phyloP scores from a whole-genome alignment of 2,113 vertebrate species.

The Dicrurus megarhynchus region DNA sequence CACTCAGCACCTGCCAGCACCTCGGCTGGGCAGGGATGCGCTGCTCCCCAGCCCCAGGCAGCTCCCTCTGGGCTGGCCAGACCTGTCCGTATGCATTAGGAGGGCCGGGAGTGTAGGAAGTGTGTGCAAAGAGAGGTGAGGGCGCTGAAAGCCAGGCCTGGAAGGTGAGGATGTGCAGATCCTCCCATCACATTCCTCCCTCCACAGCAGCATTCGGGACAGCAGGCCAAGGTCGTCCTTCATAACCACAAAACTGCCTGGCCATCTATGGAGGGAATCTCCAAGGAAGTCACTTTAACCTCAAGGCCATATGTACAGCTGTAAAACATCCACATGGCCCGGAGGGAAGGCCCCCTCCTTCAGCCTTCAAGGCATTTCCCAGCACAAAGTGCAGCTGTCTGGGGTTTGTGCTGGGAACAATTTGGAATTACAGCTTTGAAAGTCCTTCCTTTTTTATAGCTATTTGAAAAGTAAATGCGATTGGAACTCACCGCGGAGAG shows the following conservation, averaged over 20 bases:
- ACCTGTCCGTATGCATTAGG: rapidly evolving
- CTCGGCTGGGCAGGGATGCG: background rate
- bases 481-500: background rate
- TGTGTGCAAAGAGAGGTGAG: background rate
- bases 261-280: background rate
- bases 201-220: background rate
- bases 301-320: background rate
- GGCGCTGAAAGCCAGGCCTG: background rate
- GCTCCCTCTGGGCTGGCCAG: background rate
- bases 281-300: background rate
- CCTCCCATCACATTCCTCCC: background rate
- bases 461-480: background rate
- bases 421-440: background rate
- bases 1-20: background rate
- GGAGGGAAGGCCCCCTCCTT: background rate
- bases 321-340: background rate
- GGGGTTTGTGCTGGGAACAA: background rate
- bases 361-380: background rate
- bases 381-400: conserved; percentile 13
- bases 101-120: background rate
- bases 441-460: background rate
- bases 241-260: background rate
- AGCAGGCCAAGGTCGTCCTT: background rate
- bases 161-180: background rate
- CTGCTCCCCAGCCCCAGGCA: background rate